These are phyloP conservation scores for Danionella cerebrum DNA, from an alignment of 2,113 vertebrate species.

Conservation along the genomic window DNA sequence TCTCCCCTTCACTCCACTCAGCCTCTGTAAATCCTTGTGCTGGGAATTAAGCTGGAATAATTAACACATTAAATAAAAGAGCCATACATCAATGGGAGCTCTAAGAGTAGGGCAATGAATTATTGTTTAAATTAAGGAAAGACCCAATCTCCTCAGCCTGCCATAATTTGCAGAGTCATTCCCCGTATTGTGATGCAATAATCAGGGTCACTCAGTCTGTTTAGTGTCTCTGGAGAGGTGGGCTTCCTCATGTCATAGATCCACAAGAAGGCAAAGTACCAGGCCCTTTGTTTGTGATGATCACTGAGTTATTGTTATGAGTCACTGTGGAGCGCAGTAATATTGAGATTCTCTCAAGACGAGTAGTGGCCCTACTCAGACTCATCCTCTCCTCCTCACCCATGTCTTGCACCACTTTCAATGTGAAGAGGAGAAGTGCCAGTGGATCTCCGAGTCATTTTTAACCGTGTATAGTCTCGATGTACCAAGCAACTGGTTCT, in stretches of 20 bases:
- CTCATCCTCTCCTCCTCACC: too few species aligned
- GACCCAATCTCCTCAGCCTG: constrained; percentile 27
- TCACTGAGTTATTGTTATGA: too few species aligned
- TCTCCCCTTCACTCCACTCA: neutral
- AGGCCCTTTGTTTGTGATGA: too few species aligned
- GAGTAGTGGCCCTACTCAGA: too few species aligned
- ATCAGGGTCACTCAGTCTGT: constrained; percentile 31
- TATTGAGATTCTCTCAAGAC: too few species aligned
- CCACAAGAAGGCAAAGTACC: too few species aligned
- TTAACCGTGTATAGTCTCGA: too few species aligned
- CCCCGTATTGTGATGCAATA: constrained; percentile 25
- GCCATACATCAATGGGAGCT: constrained; percentile 36
- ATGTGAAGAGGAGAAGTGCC: too few species aligned
- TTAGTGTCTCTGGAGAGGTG: constrained; percentile 33
- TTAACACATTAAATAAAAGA: constrained; percentile 49
- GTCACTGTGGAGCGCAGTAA: too few species aligned
- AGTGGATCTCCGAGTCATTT: too few species aligned
- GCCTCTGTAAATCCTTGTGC: constrained; percentile 39
- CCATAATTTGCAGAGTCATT: constrained; percentile 34
- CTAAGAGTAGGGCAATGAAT: constrained; percentile 40
- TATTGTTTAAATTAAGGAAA: constrained; percentile 52
- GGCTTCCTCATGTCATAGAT: constrained; percentile 22
- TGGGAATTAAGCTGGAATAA: constrained; percentile 41
- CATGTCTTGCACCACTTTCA: too few species aligned
- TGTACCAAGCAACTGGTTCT: too few species aligned